A percentile compares a stretch with the other conserved stretches of the same genome.
Evolutionary conservation across 2,797 vertebrate species (phyloP).

Genomic region (Propithecus perrieri): DNA sequence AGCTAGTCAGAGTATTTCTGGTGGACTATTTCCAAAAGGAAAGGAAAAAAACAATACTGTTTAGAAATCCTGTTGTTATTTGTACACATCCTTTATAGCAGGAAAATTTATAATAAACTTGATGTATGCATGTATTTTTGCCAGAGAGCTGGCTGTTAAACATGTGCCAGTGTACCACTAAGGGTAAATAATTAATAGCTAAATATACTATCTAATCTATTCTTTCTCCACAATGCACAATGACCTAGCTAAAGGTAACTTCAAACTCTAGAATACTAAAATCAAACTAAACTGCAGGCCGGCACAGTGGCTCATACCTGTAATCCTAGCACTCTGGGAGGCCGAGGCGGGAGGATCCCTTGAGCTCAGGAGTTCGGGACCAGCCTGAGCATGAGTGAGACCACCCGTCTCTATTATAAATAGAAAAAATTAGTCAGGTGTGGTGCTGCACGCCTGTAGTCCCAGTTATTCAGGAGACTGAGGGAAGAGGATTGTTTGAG

Average conservation of each 20-base stretch:
- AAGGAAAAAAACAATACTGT: neutral
- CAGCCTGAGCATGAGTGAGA: no score
- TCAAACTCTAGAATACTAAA: neutral
- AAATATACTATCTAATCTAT: neutral
- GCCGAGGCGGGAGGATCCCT: no score
- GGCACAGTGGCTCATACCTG: no score
- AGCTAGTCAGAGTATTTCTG: neutral
- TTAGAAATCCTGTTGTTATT: neutral
- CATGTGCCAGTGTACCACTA: neutral
- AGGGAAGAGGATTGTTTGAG: no score
- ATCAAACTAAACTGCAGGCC: neutral
- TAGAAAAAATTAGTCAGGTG: no score
- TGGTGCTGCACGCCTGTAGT: no score
- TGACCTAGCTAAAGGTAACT: neutral
- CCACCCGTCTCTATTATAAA: no score
- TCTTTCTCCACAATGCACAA: neutral
- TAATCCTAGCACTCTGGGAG: no score
- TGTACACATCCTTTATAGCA: neutral
- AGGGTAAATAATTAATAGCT: neutral
- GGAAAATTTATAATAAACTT: neutral
- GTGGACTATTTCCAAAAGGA: neutral
- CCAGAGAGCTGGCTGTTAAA: neutral
- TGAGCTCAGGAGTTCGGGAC: no score
- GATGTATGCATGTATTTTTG: neutral
- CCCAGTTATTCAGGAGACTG: no score